These are phyloP conservation scores for Emydura subglobosa DNA, from an alignment of 2,113 vertebrate genomes.

Conservation along the genomic window DNA sequence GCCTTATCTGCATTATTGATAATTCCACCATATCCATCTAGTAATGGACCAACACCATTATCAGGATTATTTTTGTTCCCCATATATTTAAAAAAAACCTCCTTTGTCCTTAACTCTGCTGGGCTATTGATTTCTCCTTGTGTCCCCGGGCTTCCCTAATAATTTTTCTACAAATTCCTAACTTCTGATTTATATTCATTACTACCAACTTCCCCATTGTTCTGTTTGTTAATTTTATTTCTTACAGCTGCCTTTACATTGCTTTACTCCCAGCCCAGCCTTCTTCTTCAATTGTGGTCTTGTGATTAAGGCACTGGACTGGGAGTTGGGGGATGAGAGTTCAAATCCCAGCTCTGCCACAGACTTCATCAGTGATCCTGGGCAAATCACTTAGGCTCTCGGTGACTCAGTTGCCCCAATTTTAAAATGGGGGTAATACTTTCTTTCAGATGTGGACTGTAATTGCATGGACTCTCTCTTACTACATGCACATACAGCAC, in stretches of 20 bases:
- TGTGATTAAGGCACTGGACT: accelerated
- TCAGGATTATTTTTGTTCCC: neutral
- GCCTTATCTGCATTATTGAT: neutral
- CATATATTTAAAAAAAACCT: neutral
- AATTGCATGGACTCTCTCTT: neutral
- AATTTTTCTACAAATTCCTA: neutral
- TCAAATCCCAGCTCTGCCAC: neutral
- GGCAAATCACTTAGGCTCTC: neutral
- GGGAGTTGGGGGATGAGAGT: neutral
- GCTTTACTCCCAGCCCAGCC: no score
- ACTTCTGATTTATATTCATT: neutral
- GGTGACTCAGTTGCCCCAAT: neutral
- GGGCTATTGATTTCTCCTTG: neutral
- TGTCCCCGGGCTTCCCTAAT: neutral
- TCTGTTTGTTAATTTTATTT: neutral
- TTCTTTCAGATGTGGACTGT: neutral
- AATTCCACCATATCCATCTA: neutral
- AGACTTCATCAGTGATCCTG: neutral
- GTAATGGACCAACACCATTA: neutral
- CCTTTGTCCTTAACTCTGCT: neutral
- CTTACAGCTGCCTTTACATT: neutral
- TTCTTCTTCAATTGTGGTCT: neutral
- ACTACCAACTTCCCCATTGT: neutral
- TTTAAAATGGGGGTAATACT: neutral
- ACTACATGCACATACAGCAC: neutral